Evolutionary conservation across 2,113 vertebrate species (phyloP).

Genomic region (Scartelaos histophorus): DNA sequence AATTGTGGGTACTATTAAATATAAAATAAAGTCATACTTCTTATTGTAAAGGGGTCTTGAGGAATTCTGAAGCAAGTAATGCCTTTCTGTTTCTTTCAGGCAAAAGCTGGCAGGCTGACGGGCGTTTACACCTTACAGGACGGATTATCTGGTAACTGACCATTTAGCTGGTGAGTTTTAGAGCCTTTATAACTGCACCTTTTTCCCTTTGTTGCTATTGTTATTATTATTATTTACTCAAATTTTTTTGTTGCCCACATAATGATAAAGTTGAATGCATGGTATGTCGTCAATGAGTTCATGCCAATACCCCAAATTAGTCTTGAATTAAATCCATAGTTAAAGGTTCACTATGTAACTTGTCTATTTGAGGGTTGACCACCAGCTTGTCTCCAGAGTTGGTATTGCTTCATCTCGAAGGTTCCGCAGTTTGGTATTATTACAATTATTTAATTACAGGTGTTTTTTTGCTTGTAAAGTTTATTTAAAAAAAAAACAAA

Average conservation of each 20-base stretch:
- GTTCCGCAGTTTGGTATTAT: no score
- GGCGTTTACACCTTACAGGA: conserved; percentile 88
- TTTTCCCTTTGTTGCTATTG: neutral
- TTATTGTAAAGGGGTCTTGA: neutral
- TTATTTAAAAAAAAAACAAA: no score
- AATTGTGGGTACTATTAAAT: no score
- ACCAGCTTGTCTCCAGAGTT: no score
- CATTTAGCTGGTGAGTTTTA: conserved; percentile 95
- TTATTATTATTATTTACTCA: neutral
- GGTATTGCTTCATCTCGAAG: no score
- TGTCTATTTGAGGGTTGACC: no score
- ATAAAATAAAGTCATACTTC: no score
- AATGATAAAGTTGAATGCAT: neutral
- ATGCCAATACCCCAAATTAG: no score
- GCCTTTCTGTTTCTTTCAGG: conserved; percentile 65
- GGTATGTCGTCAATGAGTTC: neutral
- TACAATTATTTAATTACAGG: no score
- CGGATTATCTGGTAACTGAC: conserved; percentile 99
- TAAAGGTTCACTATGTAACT: no score
- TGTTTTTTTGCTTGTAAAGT: no score
- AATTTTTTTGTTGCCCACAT: neutral
- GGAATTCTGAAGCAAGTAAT: neutral
- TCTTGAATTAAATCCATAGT: no score
- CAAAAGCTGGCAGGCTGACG: conserved; percentile 99
- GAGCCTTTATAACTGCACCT: neutral